Percentiles rank a stretch among this genome's conserved stretches.
These are phyloP conservation scores for Drosophila chauvacae DNA, from an alignment of 1,140 invertebrate genomes.

Conservation along the genomic window DNA sequence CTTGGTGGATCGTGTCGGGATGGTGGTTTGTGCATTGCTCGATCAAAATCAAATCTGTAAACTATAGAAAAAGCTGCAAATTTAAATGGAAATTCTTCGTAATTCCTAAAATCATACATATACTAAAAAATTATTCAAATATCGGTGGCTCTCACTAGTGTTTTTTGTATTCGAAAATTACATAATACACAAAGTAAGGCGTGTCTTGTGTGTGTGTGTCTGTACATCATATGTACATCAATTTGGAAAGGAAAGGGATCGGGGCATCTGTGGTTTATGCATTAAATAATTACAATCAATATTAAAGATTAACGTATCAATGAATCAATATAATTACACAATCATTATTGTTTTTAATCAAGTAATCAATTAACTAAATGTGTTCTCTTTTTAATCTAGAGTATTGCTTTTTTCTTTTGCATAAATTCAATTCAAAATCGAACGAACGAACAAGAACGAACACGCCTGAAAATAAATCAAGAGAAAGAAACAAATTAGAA, in stretches of 20 bases:
- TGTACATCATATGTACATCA: slow-evolving; percentile 22
- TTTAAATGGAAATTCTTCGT: slow-evolving; percentile 42
- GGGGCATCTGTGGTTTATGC: slow-evolving; percentile 51
- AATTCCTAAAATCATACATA: slow-evolving; percentile 32
- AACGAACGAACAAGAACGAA: slow-evolving; percentile 69
- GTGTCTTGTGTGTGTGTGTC: slow-evolving; percentile 9
- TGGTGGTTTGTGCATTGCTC: slow-evolving; percentile 42
- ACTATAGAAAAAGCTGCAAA: slow-evolving; percentile 42
- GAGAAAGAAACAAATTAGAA: slow-evolving; percentile 82
- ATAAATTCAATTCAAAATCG: slow-evolving; percentile 81
- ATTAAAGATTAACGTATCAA: slow-evolving; percentile 60
- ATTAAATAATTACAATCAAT: slow-evolving; percentile 78
- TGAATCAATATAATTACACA: slow-evolving; percentile 79
- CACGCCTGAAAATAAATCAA: slow-evolving; percentile 82
- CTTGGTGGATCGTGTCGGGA: slow-evolving; percentile 17
- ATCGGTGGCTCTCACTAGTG: slow-evolving; percentile 29
- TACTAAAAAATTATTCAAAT: background rate
- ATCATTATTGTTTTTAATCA: slow-evolving; percentile 67
- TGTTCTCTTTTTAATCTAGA: slow-evolving; percentile 26
- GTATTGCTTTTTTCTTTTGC: slow-evolving; percentile 35
- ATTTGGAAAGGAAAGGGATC: background rate
- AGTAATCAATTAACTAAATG: slow-evolving; percentile 75
- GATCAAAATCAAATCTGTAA: slow-evolving; percentile 68
- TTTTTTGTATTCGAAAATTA: slow-evolving; percentile 39
- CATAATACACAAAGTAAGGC: slow-evolving; percentile 48